phyloP scores from a whole-genome alignment of 2,113 vertebrate species.

The Dinomys branickii region DNA sequence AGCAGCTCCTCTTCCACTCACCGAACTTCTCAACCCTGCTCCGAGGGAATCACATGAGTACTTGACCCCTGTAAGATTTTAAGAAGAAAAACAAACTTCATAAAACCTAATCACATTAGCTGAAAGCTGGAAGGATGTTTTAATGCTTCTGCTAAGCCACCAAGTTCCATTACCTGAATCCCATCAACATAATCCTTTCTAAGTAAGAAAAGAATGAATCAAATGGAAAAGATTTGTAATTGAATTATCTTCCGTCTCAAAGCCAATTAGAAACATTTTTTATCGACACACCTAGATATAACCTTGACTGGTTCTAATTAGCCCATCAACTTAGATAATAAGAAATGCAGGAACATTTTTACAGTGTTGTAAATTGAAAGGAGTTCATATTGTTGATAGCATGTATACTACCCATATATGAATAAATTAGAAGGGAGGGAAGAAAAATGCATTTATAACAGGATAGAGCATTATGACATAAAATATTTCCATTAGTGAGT shows the following conservation, averaged over 20 bases:
- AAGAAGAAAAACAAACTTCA: conserved; percentile 95
- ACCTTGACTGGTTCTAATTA: conserved; percentile 86
- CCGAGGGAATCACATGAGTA: conserved; percentile 84
- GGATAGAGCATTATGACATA: conserved; percentile 44
- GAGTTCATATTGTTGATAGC: conserved; percentile 76
- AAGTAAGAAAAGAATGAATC: conserved; percentile 88
- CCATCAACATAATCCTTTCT: conserved; percentile 90
- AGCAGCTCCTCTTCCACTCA: conserved; percentile 81
- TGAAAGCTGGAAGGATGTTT: conserved; percentile 90
- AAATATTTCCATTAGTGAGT: conserved; percentile 60
- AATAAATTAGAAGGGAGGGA: background rate
- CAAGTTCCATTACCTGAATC: conserved; percentile 91
- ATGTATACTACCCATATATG: conserved; percentile 26
- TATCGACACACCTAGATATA: conserved; percentile 85
- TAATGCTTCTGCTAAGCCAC: conserved; percentile 91
- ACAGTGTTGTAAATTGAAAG: conserved; percentile 80
- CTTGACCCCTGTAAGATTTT: conserved; percentile 87
- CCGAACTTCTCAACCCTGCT: conserved; percentile 79
- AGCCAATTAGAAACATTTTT: conserved; percentile 90
- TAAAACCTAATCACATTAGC: conserved; percentile 96
- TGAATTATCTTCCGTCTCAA: conserved; percentile 90
- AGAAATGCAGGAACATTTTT: conserved; percentile 81
- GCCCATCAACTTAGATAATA: conserved; percentile 83
- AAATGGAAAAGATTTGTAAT: conserved; percentile 90
- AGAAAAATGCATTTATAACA: conserved; percentile 32